Conservation (phyloP, 2,113 vertebrate species). For the Pituophis catenifer region DNA sequence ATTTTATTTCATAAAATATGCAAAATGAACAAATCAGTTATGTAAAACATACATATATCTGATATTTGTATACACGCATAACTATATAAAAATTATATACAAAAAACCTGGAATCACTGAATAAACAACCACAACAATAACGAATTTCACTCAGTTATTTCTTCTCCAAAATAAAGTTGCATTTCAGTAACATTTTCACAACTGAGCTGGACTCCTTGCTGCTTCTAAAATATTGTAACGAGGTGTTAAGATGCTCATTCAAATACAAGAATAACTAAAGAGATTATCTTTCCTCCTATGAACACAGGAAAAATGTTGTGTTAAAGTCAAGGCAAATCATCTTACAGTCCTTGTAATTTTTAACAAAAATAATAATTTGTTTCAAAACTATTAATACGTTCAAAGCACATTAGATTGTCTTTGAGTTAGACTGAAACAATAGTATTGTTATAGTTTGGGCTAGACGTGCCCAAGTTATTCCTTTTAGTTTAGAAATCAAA, state of each 20-base stretch:
- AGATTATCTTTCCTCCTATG: neutral
- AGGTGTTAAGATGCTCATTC: neutral
- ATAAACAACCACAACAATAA: neutral
- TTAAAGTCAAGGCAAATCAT: neutral
- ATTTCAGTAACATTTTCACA: fast-evolving
- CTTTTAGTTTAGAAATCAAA: neutral
- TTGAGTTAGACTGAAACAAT: neutral
- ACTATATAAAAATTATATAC: neutral
- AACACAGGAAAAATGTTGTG: neutral
- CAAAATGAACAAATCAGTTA: neutral
- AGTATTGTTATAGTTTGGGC: neutral
- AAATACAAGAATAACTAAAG: neutral
- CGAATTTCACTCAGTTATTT: neutral
- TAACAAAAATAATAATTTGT: neutral
- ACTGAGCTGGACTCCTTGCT: neutral
- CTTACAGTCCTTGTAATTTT: neutral
- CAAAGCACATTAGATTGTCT: neutral
- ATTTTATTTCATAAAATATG: neutral
- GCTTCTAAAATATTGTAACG: neutral
- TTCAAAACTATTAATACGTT: neutral
- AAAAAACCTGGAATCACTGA: neutral
- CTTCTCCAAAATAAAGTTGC: fast-evolving
- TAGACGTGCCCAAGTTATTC: neutral
- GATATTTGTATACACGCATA: neutral
- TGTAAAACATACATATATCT: neutral